phyloP scores from a whole-genome alignment of 1,140 invertebrate species.

The Sycophila sp. region DNA sequence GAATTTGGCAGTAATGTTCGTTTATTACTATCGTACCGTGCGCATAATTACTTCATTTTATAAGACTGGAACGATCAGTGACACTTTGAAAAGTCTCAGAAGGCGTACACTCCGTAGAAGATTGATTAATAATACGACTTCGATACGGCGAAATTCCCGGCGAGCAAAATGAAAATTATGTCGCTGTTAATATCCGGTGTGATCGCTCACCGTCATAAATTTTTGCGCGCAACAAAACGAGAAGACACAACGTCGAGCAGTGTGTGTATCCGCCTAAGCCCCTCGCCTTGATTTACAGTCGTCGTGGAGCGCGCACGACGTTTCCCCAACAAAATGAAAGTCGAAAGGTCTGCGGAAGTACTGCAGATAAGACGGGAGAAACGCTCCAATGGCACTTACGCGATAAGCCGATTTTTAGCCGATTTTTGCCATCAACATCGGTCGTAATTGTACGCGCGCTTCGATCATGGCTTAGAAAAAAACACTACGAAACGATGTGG shows the following conservation, averaged over 20 bases:
- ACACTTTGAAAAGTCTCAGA: neutral
- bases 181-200: neutral
- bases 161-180: conserved; percentile 14
- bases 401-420: conserved; percentile 6
- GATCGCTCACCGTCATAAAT: neutral
- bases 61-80: too few species aligned
- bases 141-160: neutral
- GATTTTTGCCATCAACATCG: neutral
- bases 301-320: too few species aligned
- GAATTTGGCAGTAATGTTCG: too few species aligned
- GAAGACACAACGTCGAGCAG: too few species aligned
- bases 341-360: too few species aligned
- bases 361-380: neutral
- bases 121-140: neutral
- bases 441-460: too few species aligned
- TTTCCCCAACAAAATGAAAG: too few species aligned
- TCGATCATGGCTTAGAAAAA: neutral
- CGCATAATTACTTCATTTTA: too few species aligned
- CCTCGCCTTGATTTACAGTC: neutral
- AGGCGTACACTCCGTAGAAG: neutral
- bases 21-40: too few species aligned
- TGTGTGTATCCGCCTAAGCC: neutral
- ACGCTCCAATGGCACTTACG: neutral
- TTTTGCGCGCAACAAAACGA: neutral
- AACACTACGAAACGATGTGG: too few species aligned